Evolutionary conservation across 2,113 vertebrate species (phyloP).

Genomic region (Marmota monax): DNA sequence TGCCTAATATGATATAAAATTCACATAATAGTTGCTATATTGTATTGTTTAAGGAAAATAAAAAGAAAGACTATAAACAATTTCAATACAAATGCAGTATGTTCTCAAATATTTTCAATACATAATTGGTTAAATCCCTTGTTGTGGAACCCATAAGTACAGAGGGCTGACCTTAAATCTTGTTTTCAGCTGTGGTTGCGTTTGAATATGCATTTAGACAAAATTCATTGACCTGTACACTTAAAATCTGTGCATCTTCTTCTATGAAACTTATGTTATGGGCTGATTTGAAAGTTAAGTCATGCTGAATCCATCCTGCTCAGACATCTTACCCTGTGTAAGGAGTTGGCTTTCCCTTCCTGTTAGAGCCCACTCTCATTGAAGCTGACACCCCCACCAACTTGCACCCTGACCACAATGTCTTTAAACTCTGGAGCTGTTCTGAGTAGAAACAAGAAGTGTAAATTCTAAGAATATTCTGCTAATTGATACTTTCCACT

Average conservation of each 20-base stretch:
- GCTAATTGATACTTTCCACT: too few species aligned
- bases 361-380: too few species aligned
- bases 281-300: too few species aligned
- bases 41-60: not conserved
- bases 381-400: too few species aligned
- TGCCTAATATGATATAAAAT: rapidly evolving
- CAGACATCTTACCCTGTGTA: too few species aligned
- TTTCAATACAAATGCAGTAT: not conserved
- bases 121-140: not conserved
- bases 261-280: too few species aligned
- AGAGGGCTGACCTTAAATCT: not conserved
- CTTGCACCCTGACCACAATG: too few species aligned
- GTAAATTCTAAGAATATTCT: too few species aligned
- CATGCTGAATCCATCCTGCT: too few species aligned
- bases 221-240: not conserved
- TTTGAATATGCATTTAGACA: not conserved
- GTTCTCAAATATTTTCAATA: not conserved
- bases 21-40: not conserved
- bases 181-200: not conserved
- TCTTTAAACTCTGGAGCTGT: too few species aligned
- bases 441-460: too few species aligned
- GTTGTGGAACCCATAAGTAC: not conserved
- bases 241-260: not conserved
- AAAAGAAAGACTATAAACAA: not conserved
- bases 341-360: too few species aligned